Evolutionary conservation across 1,140 invertebrate species (phyloP).

Genomic region (Araneus ventricosus): DNA sequence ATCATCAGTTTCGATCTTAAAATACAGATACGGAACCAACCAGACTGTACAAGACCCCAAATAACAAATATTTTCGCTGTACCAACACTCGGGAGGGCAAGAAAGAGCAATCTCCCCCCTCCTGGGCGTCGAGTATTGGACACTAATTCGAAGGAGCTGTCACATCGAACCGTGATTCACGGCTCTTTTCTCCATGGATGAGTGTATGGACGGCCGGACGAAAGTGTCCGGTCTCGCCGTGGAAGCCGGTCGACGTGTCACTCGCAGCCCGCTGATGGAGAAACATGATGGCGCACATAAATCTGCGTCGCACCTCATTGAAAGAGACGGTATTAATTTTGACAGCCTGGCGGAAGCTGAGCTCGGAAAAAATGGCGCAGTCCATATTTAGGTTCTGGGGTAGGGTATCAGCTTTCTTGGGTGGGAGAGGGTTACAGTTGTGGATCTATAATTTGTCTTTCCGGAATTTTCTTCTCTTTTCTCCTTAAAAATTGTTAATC

Average conservation of each 20-base stretch:
- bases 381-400: not conserved
- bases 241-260: not conserved
- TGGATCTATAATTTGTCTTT: not conserved
- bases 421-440: not conserved
- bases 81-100: not conserved
- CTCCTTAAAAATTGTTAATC: no score
- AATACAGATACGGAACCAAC: no score
- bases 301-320: conserved; percentile 28
- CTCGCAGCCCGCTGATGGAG: conserved; percentile 2
- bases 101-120: not conserved
- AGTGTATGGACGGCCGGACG: conserved; percentile 22
- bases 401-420: not conserved
- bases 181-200: conserved; percentile 13
- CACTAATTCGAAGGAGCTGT: conserved; percentile 48
- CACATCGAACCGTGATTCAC: conserved; percentile 37
- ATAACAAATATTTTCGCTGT: not conserved
- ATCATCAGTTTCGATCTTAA: no score
- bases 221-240: not conserved
- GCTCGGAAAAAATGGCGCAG: not conserved
- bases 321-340: conserved; percentile 27
- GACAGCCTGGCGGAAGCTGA: not conserved
- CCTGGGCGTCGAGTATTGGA: conserved; percentile 9
- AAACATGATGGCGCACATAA: conserved; percentile 16
- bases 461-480: not conserved
- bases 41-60: not conserved